phyloP scores from a whole-genome alignment of 1,140 invertebrate species.

The Sycophila sp. region DNA sequence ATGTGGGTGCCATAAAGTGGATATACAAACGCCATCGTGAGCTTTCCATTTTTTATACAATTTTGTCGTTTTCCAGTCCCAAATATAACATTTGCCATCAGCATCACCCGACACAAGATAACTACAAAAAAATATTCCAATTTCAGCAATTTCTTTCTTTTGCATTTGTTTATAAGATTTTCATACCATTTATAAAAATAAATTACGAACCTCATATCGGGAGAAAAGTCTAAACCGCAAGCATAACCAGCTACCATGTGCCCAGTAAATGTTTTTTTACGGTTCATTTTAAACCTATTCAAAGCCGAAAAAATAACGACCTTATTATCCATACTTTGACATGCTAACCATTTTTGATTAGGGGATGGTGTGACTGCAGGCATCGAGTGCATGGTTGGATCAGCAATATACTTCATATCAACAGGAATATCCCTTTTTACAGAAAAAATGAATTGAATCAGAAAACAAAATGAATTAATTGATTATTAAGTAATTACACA shows the following conservation, averaged over 20 bases:
- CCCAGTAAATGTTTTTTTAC: slow-evolving; percentile 97
- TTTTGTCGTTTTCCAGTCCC: slow-evolving; percentile 99
- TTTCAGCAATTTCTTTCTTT: neutral
- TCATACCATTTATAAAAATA: neutral
- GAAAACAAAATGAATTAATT: neutral
- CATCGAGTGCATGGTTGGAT: slow-evolving; percentile 99
- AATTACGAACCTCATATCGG: slow-evolving; percentile 95
- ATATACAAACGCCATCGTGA: slow-evolving; percentile 97
- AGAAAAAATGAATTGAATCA: slow-evolving; percentile 41
- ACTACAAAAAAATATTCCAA: slow-evolving; percentile 69
- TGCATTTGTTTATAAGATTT: neutral
- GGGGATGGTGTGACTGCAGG: slow-evolving; percentile 94
- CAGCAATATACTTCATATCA: slow-evolving; percentile 99
- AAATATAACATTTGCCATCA: slow-evolving; percentile 98
- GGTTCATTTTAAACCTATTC: slow-evolving; percentile 96
- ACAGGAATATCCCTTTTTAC: slow-evolving; percentile 97
- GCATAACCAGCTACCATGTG: slow-evolving; percentile 99
- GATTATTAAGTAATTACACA: slow-evolving; percentile 16
- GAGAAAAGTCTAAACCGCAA: slow-evolving; percentile 96
- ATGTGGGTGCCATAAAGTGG: slow-evolving; percentile 97
- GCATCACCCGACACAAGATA: slow-evolving; percentile 99
- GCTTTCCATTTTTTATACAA: slow-evolving; percentile 99
- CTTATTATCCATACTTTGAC: slow-evolving; percentile 99
- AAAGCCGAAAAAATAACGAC: slow-evolving; percentile 97
- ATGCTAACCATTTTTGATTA: slow-evolving; percentile 99